These are phyloP conservation scores for Temnothorax ravouxi DNA, from an alignment of 2,888 invertebrate genomes.

Conservation along the genomic window DNA sequence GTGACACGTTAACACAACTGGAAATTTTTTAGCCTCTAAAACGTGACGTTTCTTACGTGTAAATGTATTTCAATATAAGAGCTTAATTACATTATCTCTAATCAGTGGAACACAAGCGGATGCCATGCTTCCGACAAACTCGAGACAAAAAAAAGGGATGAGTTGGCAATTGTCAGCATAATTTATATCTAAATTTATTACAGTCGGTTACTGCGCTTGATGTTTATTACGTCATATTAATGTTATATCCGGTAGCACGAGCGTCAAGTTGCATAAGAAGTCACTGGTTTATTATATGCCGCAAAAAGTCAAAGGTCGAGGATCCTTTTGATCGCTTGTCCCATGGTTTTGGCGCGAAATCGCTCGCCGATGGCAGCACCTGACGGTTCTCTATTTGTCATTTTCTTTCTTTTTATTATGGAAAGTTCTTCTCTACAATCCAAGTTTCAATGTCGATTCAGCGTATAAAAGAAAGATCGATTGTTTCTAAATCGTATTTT, in stretches of 20 bases:
- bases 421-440: slow-evolving; percentile 76
- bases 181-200: slow-evolving; percentile 53
- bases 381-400: slow-evolving; percentile 15
- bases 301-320: slow-evolving; percentile 76
- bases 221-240: slow-evolving; percentile 55
- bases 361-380: slow-evolving; percentile 39
- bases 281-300: slow-evolving; percentile 59
- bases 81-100: not conserved
- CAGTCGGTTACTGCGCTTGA: slow-evolving; percentile 30
- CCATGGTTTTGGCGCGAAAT: slow-evolving; percentile 15
- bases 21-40: not conserved
- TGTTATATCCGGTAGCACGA: slow-evolving; percentile 23
- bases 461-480: slow-evolving; percentile 84
- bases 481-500: slow-evolving; percentile 80
- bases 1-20: not conserved
- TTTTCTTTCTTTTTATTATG: slow-evolving; percentile 43
- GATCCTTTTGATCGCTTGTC: slow-evolving; percentile 49
- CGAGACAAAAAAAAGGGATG: not conserved
- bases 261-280: slow-evolving; percentile 56
- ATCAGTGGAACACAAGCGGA: not conserved
- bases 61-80: not conserved
- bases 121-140: not conserved
- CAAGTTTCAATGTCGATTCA: slow-evolving; percentile 77
- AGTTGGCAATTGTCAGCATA: slow-evolving; percentile 19
- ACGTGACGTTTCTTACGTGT: not conserved